phyloP scores from a whole-genome alignment of 1,140 invertebrate genomes.

The Lucilia sericata region DNA sequence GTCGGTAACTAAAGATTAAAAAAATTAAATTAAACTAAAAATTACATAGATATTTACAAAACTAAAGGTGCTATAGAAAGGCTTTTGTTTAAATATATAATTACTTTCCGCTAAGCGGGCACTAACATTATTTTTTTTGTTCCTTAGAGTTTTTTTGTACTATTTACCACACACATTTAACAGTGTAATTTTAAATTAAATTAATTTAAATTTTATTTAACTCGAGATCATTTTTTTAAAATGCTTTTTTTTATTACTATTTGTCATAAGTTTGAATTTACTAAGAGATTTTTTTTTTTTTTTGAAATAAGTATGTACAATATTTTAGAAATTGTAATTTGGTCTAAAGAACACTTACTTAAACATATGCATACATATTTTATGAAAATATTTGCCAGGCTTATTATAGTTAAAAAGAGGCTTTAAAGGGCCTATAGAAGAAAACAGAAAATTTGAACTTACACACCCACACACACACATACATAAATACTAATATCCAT shows the following conservation, averaged over 20 bases:
- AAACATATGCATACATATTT: too few relatives aligned
- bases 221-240: constrained; percentile 3
- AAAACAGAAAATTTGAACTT: neutral
- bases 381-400: neutral
- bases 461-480: neutral
- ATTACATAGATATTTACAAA: constrained; percentile 43
- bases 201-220: neutral
- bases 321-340: too few relatives aligned
- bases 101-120: constrained; percentile 38
- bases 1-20: constrained; percentile 26
- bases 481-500: constrained; percentile 14
- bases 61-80: constrained; percentile 68
- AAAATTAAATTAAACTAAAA: neutral
- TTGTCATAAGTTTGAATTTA: neutral
- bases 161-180: constrained; percentile 11
- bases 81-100: constrained; percentile 44
- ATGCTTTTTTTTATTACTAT: neutral
- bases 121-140: constrained; percentile 33
- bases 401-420: neutral
- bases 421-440: neutral
- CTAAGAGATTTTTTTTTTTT: too few relatives aligned
- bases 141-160: constrained; percentile 38
- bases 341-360: too few relatives aligned
- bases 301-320: too few relatives aligned
- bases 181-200: neutral